Base-by-base conservation (phyloP, 2,797 vertebrate species). In the Xenentodon cancila region DNA sequence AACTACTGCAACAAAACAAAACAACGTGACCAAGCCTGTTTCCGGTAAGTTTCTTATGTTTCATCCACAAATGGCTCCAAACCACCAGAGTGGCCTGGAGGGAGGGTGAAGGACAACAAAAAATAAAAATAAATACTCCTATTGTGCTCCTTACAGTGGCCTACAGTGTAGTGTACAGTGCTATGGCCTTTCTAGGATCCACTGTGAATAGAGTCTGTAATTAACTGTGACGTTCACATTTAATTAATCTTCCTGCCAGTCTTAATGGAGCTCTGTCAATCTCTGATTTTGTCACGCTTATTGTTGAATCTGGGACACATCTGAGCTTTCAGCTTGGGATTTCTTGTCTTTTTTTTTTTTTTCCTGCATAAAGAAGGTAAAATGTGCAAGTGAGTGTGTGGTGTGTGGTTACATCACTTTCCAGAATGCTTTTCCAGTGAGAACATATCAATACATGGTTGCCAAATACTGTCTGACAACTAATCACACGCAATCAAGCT, bases 191-290 rank as follows among this genome's bases (percentile, higher is more conserved):
- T 79, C 65, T 75, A 72, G 78, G 79, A 75, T 81, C 80, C 80
- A 68, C 82, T 74, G 86, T 85, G 88, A 92, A 86, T 82, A 85
- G 75, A 86, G 77, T 82, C 80, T 71, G 87, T 93, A 91, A 94
- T 93, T 91, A 92, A 91, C 82, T 88, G 73, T 48, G 80, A 79
- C 56, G 64, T 77, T 86, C 79, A 72, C 40, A 64, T 88, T 77
- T 85, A 90, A 92, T 92, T 90, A 91, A 88, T 91, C 82, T 87
- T 75, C 68, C 71, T 73, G 64, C 68, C 68, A 65, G 80, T 79
- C 78, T 78, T 74, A 50, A 75, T 57, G 49, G 73, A 75, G 40
- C 59, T 71, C 62, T 79, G 80, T 84, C 79, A 69, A 43, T 85
- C 77, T 59, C 55, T 40, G 57, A 42, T 87, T 73, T 83, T 68